These are phyloP conservation scores for Tiliacea aurago DNA, from an alignment of 2,888 invertebrate species.

Conservation along the genomic window DNA sequence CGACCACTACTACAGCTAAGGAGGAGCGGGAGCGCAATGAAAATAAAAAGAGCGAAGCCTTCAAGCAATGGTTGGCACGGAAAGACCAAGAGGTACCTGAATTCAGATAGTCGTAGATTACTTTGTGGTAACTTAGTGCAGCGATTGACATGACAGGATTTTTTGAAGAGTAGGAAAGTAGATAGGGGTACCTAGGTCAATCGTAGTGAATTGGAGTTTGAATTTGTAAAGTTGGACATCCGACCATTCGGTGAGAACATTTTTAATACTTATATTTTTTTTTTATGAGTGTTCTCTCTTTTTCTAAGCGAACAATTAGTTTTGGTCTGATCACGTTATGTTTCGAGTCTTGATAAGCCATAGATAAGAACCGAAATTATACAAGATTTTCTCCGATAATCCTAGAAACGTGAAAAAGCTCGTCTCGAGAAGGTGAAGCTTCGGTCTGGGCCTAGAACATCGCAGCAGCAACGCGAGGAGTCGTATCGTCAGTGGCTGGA, in stretches of 20 bases:
- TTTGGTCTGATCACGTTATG: background rate
- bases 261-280: background rate
- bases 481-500: slow-evolving; percentile 90
- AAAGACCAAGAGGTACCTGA: slow-evolving; percentile 84
- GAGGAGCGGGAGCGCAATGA: slow-evolving; percentile 85
- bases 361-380: background rate
- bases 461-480: slow-evolving; percentile 86
- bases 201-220: background rate
- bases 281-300: background rate
- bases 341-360: background rate
- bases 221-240: slow-evolving; percentile 5
- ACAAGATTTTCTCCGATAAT: background rate
- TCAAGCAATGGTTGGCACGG: slow-evolving; percentile 83
- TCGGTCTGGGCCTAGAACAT: slow-evolving; percentile 71
- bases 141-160: background rate
- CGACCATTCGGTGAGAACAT: background rate
- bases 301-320: background rate
- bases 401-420: slow-evolving; percentile 79
- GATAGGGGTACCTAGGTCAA: background rate
- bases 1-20: slow-evolving; percentile 86
- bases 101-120: background rate
- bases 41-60: slow-evolving; percentile 83
- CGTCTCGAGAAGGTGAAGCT: slow-evolving; percentile 77
- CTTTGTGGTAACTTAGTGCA: background rate
- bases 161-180: background rate